These are phyloP conservation scores for Leptopilina clavipes DNA, from an alignment of 1,140 invertebrate species.

Conservation along the genomic window DNA sequence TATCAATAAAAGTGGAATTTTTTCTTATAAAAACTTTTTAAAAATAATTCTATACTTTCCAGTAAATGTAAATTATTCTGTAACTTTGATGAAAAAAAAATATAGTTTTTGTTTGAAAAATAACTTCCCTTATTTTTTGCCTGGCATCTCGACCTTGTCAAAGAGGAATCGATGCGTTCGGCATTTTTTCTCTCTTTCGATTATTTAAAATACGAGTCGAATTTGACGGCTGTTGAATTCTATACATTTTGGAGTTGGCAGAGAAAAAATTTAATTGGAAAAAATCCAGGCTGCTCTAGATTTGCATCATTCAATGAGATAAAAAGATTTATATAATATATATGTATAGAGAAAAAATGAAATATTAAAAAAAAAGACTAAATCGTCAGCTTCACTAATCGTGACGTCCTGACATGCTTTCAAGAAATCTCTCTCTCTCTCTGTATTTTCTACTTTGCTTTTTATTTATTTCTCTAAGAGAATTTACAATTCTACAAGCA, in stretches of 20 bases:
- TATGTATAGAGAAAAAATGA: neutral
- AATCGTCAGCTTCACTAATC: neutral
- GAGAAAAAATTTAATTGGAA: constrained; percentile 54
- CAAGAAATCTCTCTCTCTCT: neutral
- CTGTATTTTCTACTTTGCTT: neutral
- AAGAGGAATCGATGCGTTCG: constrained; percentile 45
- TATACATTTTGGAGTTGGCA: constrained; percentile 40
- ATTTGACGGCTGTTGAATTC: constrained; percentile 46
- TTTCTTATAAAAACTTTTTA: too few relatives aligned
- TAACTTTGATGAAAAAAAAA: too few relatives aligned
- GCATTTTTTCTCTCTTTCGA: constrained; percentile 5
- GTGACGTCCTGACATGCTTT: neutral
- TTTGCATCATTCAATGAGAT: constrained; percentile 43
- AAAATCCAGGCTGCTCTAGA: constrained; percentile 44
- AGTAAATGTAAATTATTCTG: too few relatives aligned
- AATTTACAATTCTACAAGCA: too few relatives aligned
- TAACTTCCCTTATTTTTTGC: too few relatives aligned
- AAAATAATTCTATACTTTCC: too few relatives aligned
- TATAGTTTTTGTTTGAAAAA: too few relatives aligned
- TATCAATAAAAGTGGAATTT: too few relatives aligned
- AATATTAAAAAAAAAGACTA: neutral
- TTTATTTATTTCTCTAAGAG: neutral
- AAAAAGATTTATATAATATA: constrained; percentile 33
- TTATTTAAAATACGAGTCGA: constrained; percentile 43
- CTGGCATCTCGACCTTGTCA: constrained; percentile 38